These are phyloP conservation scores for Podarcis raffonei DNA, from an alignment of 2,113 vertebrate species.

Conservation along the genomic window DNA sequence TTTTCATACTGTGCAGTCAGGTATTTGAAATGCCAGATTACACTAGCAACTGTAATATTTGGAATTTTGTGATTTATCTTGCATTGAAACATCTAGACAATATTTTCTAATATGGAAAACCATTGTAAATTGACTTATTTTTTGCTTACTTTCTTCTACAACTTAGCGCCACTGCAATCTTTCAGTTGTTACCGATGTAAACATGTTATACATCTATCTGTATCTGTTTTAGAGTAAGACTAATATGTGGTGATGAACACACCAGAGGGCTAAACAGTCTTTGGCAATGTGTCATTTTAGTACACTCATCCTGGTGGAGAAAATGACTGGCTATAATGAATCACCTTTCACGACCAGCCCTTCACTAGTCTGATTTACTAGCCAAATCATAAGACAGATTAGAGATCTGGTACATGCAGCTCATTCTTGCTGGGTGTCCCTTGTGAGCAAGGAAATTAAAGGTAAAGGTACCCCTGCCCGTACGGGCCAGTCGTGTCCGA, in stretches of 20 bases:
- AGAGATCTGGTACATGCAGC: not conserved
- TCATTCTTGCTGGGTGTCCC: not conserved
- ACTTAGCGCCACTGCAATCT: not conserved
- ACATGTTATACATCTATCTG: not conserved
- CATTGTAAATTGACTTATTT: not conserved
- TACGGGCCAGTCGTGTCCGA: too few species aligned
- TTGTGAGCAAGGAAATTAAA: not conserved
- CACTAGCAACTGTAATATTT: not conserved
- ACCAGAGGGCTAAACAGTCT: not conserved
- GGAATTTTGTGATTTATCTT: not conserved
- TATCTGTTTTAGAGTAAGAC: not conserved
- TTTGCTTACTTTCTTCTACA: not conserved
- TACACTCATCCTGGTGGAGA: not conserved
- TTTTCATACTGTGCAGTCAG: not conserved
- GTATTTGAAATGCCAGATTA: not conserved
- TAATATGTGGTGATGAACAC: not conserved
- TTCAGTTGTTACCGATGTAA: not conserved
- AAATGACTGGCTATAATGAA: not conserved
- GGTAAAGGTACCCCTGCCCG: too few species aligned
- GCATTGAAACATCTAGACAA: not conserved
- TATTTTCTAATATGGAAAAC: not conserved
- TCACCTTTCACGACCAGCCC: not conserved
- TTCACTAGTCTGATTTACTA: not conserved
- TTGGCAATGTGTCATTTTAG: not conserved
- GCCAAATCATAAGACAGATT: not conserved